Conservation (phyloP, 2,888 invertebrate species). For the Ormia ochracea region DNA sequence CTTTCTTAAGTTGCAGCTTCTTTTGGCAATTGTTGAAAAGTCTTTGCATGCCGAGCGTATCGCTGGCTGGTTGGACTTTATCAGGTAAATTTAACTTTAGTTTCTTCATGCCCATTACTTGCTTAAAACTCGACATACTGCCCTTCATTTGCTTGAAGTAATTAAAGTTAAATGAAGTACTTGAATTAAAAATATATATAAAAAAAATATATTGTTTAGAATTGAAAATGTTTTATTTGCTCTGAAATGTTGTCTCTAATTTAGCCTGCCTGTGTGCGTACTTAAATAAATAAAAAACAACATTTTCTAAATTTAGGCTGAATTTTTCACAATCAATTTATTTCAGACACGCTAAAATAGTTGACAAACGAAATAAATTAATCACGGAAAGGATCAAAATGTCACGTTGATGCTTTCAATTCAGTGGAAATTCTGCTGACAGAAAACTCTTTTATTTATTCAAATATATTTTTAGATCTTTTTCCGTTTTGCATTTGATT, state of each 20-base stretch:
- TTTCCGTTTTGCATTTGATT: neutral
- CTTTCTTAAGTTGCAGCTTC: too few relatives aligned
- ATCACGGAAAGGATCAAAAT: slow-evolving; percentile 6
- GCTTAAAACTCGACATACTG: neutral
- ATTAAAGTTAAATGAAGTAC: slow-evolving; percentile 40
- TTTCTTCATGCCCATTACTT: neutral
- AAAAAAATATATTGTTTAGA: slow-evolving; percentile 3
- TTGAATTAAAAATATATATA: slow-evolving; percentile 20
- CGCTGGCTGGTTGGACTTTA: too few relatives aligned
- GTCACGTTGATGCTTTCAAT: neutral
- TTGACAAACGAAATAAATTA: slow-evolving; percentile 29
- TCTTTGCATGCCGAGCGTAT: too few relatives aligned
- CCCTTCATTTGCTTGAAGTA: neutral
- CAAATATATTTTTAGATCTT: neutral
- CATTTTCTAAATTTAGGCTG: slow-evolving; percentile 4
- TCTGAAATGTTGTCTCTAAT: neutral
- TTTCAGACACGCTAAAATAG: slow-evolving; percentile 4
- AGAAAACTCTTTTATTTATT: slow-evolving; percentile 2
- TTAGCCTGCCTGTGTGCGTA: neutral
- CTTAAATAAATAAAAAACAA: neutral
- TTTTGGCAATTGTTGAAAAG: too few relatives aligned
- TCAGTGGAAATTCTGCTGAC: neutral
- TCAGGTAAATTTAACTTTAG: too few relatives aligned
- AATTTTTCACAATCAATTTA: slow-evolving; percentile 2
- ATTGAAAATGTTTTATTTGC: neutral